Conservation (phyloP, 2,888 invertebrate species). For the Hedya salicella region DNA sequence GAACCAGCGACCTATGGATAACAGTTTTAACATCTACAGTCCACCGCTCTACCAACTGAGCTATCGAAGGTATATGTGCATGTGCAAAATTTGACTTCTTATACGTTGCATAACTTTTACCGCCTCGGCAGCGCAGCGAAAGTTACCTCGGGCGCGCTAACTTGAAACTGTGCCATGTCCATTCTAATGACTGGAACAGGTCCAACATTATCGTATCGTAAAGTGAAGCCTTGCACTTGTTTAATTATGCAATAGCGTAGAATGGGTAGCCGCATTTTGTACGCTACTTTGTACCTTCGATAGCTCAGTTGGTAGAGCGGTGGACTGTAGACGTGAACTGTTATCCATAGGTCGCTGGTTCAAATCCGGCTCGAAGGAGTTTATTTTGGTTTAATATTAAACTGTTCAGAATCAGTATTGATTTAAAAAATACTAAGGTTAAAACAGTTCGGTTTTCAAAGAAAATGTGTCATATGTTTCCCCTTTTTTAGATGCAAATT, state of each 20-base stretch:
- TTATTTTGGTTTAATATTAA: slow-evolving; percentile 41
- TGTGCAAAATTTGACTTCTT: slow-evolving; percentile 18
- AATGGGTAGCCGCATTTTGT: slow-evolving; percentile 28
- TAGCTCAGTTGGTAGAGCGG: slow-evolving; percentile 81
- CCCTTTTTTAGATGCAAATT: neutral
- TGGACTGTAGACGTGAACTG: slow-evolving; percentile 71
- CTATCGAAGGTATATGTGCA: slow-evolving; percentile 65
- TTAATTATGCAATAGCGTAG: slow-evolving; percentile 17
- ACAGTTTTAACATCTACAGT: slow-evolving; percentile 58
- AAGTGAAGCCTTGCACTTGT: slow-evolving; percentile 12
- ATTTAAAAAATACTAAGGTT: no score
- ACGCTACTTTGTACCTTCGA: slow-evolving; percentile 59
- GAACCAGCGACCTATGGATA: slow-evolving; percentile 87
- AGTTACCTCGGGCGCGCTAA: slow-evolving; percentile 4
- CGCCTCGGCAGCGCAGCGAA: slow-evolving; percentile 16
- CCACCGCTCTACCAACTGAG: slow-evolving; percentile 80
- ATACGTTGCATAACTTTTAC: slow-evolving; percentile 22
- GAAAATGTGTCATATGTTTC: no score
- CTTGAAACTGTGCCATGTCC: slow-evolving; percentile 7
- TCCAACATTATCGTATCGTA: neutral
- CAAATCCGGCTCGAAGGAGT: slow-evolving; percentile 83
- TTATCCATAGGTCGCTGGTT: slow-evolving; percentile 85
- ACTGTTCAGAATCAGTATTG: neutral
- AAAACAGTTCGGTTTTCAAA: no score
- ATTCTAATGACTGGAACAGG: slow-evolving; percentile 18